Base-by-base conservation (phyloP, 2,113 vertebrate genomes). In the Tragelaphus imberbis region DNA sequence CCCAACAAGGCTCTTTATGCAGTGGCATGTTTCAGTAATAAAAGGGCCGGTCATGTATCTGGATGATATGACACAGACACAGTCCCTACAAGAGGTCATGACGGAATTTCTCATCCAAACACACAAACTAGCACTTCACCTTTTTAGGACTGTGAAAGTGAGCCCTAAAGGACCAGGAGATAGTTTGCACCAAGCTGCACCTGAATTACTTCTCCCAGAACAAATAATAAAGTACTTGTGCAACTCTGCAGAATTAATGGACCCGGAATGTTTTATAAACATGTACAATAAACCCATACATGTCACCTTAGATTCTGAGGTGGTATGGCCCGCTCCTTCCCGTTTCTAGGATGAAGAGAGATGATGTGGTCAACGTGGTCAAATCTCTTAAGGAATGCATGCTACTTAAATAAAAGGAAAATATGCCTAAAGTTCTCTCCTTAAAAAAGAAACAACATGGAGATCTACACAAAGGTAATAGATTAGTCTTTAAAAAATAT, bases 241-340 rank as follows among this genome's bases (percentile, higher is more conserved):
- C 10, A 86, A 84, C 3, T 93, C 95, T 13, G 77, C 97, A 33
- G 96, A 98, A 53, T 97, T 98, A 7, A 2, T 96, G 40, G 98
- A 97, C 2, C 98, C 99, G 1, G 92, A 59, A 53, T 77, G 97
- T 8, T 99, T 99, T 47, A 61, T 98, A 80, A 84, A 87, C 28
- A 97, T 96, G 75, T 99, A 98, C 51, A 84, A 97, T 30, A 98
- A 94, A 21, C 98, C 99, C 30, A 30, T 98, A 4, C 96, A 99
- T 2, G 14, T 97, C 33, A 88, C 49, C 33, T 51, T 98, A 49
- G 98, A 98, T 92, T 98, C 99, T 93, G 99, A 99, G 30, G 55
- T 55, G 0, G 98, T 98, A 2, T 99, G 99, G 98, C 99, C 99
- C 1, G 81, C 98, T 86, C 98, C 98, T 8, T 86, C 96, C 33